Percentiles rank a stretch among this genome's conserved stretches.
Conservation (phyloP, 2,113 vertebrate genomes). For the Tetraodon nigroviridis region DNA sequence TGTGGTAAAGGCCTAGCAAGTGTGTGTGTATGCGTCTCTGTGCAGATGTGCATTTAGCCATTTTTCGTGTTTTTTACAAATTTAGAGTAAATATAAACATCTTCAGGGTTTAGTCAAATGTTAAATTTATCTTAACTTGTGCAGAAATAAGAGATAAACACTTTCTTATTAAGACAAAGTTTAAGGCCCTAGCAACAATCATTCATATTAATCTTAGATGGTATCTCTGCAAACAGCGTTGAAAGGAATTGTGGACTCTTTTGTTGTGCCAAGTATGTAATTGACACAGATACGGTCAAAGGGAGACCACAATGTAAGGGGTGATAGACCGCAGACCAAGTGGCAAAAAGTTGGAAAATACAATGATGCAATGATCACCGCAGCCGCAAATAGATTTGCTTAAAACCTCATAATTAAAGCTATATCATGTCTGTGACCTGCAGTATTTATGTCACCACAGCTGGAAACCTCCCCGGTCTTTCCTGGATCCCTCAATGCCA, state of each 20-base stretch:
- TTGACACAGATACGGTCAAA: slow-evolving; percentile 66
- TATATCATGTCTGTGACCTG: slow-evolving; percentile 60
- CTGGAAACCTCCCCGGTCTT: slow-evolving; percentile 27
- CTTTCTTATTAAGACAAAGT: too few species aligned
- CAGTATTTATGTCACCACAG: slow-evolving; percentile 30
- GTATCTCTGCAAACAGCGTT: slow-evolving; percentile 38
- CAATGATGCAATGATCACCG: slow-evolving; percentile 60
- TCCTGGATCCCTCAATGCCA: slow-evolving; percentile 17
- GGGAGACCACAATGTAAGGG: slow-evolving; percentile 67
- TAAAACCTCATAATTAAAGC: slow-evolving; percentile 58
- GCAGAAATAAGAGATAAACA: too few species aligned
- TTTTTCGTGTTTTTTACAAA: not conserved
- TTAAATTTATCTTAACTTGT: too few species aligned
- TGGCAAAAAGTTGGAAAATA: slow-evolving; percentile 67
- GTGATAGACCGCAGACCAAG: slow-evolving; percentile 65
- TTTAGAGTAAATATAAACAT: too few species aligned
- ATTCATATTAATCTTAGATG: slow-evolving; percentile 33
- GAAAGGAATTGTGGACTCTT: slow-evolving; percentile 50
- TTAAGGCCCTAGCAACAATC: not conserved
- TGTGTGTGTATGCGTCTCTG: not conserved
- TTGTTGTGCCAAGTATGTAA: slow-evolving; percentile 53
- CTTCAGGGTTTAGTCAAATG: too few species aligned
- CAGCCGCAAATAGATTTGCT: slow-evolving; percentile 26
- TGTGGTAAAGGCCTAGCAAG: slow-evolving; percentile 23
- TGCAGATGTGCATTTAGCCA: not conserved